These are phyloP conservation scores for Tyrophagus putrescentiae DNA, from an alignment of 1,140 invertebrate species.

Conservation along the genomic window DNA sequence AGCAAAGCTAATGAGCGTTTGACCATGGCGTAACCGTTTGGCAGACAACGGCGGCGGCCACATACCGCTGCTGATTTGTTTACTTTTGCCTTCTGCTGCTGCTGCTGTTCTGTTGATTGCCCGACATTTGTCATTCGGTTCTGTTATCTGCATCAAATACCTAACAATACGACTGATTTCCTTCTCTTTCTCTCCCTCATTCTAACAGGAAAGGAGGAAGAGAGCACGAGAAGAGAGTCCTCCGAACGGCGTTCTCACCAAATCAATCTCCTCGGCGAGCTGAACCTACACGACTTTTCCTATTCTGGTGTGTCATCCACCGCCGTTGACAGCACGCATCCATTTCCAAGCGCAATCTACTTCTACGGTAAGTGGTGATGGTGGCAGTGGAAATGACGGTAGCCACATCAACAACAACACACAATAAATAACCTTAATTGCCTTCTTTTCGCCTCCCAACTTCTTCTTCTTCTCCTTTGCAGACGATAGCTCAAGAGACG, in stretches of 20 bases:
- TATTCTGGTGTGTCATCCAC: conserved; percentile 3
- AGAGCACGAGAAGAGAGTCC: too few species aligned
- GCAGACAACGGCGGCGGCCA: too few species aligned
- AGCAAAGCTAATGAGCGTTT: too few species aligned
- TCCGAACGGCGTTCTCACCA: background rate
- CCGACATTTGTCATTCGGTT: background rate
- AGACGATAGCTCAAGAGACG: conserved; percentile 7
- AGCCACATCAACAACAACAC: conserved; percentile 4
- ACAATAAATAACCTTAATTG: background rate
- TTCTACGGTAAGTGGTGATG: conserved; percentile 2
- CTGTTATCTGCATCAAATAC: background rate
- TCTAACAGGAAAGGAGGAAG: too few species aligned
- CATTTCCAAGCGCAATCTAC: conserved; percentile 16
- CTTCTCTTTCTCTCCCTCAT: background rate
- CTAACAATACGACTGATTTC: background rate
- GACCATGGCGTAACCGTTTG: too few species aligned
- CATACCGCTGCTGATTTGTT: too few species aligned
- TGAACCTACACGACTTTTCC: conserved; percentile 1
- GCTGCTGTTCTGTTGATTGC: background rate
- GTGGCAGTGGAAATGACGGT: conserved; percentile 1
- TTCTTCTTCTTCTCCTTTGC: background rate
- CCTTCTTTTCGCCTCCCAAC: background rate
- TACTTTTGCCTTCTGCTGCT: too few species aligned
- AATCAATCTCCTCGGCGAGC: conserved; percentile 3
- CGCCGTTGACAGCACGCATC: background rate